These are phyloP conservation scores for Drosophila multiciliata DNA, from an alignment of 2,888 invertebrate genomes.

Conservation along the genomic window DNA sequence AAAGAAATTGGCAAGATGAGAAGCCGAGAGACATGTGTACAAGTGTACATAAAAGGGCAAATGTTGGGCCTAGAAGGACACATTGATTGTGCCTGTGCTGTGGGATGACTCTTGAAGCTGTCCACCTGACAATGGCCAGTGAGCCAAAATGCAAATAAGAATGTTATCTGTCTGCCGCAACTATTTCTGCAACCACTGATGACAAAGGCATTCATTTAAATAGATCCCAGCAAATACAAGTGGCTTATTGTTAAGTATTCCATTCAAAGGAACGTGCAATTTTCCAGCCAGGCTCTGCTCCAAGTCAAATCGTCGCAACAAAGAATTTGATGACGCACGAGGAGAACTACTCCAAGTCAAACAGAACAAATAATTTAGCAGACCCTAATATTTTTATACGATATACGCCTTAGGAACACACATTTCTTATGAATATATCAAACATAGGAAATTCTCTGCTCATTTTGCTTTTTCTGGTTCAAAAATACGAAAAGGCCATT, in stretches of 20 bases:
- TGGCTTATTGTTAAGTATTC: slow-evolving; percentile 21
- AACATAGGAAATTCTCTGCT: not conserved
- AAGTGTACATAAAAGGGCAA: slow-evolving; percentile 8
- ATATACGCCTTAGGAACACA: not conserved
- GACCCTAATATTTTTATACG: not conserved
- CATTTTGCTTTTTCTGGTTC: not conserved
- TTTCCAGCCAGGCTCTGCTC: not conserved
- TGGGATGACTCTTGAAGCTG: slow-evolving; percentile 21
- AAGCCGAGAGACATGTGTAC: slow-evolving; percentile 6
- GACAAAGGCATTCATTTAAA: slow-evolving; percentile 9
- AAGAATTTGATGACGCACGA: slow-evolving; percentile 2
- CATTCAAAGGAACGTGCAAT: slow-evolving; percentile 5
- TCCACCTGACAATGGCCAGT: slow-evolving; percentile 30
- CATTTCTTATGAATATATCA: not conserved
- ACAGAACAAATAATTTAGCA: not conserved
- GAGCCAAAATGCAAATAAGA: slow-evolving; percentile 31
- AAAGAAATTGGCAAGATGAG: slow-evolving; percentile 14
- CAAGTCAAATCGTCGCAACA: slow-evolving; percentile 9
- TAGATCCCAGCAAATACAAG: slow-evolving; percentile 37
- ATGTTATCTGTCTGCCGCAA: slow-evolving; percentile 1
- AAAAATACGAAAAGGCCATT: not conserved
- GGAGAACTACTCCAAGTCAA: not conserved
- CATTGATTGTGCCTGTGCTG: slow-evolving; percentile 19
- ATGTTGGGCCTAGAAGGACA: slow-evolving; percentile 15
- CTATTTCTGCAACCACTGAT: not conserved